These are phyloP conservation scores for Albula goreensis DNA, from an alignment of 2,113 vertebrate genomes.

Conservation along the genomic window DNA sequence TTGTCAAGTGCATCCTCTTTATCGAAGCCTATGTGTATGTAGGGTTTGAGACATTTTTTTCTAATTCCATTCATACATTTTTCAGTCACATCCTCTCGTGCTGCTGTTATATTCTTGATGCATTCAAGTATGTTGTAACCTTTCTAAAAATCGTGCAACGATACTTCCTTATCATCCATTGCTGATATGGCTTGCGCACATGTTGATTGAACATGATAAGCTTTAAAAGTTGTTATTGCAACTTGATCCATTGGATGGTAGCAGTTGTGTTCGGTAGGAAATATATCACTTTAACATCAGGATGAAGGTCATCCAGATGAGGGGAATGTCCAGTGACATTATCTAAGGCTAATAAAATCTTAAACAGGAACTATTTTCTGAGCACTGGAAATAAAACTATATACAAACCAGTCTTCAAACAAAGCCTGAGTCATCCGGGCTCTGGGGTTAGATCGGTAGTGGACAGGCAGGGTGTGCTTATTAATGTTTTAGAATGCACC, in stretches of 20 bases:
- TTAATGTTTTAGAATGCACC: neutral
- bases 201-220: neutral
- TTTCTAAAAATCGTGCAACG: neutral
- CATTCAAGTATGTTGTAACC: neutral
- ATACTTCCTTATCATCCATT: neutral
- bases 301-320: constrained; percentile 16
- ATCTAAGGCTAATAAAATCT: constrained; percentile 26
- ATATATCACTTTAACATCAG: constrained; percentile 11
- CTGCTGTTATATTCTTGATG: neutral
- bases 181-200: neutral
- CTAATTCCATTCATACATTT: neutral
- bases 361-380: neutral
- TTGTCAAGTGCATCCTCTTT: too few species aligned
- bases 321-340: constrained; percentile 18
- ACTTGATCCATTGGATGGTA: constrained; percentile 30
- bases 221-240: constrained; percentile 14
- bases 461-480: constrained; percentile 14
- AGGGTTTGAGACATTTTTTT: neutral
- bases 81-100: neutral
- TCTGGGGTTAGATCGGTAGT: constrained; percentile 18
- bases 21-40: too few species aligned
- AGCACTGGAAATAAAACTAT: neutral
- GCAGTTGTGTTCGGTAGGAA: constrained; percentile 20
- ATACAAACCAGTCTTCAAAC: constrained; percentile 21
- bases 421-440: constrained; percentile 12